Conservation (phyloP, 2,888 invertebrate species). For the Leptopilina syphax region DNA sequence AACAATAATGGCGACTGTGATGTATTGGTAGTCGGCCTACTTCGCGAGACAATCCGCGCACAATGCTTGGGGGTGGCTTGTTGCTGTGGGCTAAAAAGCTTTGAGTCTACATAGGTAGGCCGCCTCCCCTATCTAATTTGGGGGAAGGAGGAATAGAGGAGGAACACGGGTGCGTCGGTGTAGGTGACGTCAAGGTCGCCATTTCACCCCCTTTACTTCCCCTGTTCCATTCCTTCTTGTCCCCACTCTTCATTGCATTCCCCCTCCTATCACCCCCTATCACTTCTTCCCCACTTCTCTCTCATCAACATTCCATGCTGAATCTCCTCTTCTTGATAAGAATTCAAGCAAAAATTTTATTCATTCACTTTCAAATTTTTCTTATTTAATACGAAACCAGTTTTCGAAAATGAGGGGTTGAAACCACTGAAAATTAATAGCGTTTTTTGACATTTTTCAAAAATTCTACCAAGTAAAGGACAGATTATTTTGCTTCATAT, state of each 20-base stretch:
- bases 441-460: too few relatives aligned
- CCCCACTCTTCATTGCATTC: not conserved
- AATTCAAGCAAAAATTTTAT: not conserved
- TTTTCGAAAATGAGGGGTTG: too few relatives aligned
- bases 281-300: constrained; percentile 19
- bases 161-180: constrained; percentile 50
- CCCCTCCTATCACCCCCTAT: not conserved
- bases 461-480: too few relatives aligned
- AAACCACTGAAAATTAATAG: too few relatives aligned
- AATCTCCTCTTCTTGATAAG: not conserved
- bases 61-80: constrained; percentile 57
- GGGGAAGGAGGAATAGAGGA: constrained; percentile 13
- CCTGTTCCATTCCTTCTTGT: not conserved
- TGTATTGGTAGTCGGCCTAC: constrained; percentile 65
- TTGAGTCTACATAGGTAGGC: constrained; percentile 38
- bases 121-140: not conserved
- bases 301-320: constrained; percentile 1
- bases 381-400: too few relatives aligned
- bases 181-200: constrained; percentile 56
- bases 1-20: constrained; percentile 44
- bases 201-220: constrained; percentile 21
- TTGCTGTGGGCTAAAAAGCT: constrained; percentile 52
- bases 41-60: constrained; percentile 67
- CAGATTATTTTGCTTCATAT: too few relatives aligned
- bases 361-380: not conserved